Base-by-base conservation (phyloP, 2,888 invertebrate species). In the Pyrocoelia pectoralis region DNA sequence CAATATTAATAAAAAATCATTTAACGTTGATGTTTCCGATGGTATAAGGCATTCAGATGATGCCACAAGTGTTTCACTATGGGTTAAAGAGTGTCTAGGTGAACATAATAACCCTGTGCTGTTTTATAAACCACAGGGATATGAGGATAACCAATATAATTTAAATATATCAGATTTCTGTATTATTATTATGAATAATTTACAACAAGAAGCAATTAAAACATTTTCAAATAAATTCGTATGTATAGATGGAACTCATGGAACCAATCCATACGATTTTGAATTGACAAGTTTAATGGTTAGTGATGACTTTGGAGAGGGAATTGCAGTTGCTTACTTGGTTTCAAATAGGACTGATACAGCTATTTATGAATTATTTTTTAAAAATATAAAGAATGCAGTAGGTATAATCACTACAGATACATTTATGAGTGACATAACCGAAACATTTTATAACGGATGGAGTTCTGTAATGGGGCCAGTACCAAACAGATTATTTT, bases 351-450 rank as follows among this genome's bases (percentile, higher is more conserved):
- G 66, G 52, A 60, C 58, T 8, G 68, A 68, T 41, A 60, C 60
- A 8, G 29, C 24, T 33, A 50, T 57, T 15, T 33, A 61, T 19
- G 19, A 50, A 13, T 13, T 68, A 28, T 57, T 68, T 56, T 70
- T 66, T 63, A 9, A 12, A 4, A 9, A 19, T 15, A 49, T 66
- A 9, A 64, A 61, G 48, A 52, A 67, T 33, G 12, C 9, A 12
- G 40, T 49, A 28, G 68, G 66, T 15, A 33, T 8, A 24, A 43
- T 69, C 33, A 14, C 24, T 19, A 12, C 61, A 41, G 57, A 60
- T 18, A 50, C 66, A 9, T 69, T 73, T 50, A 68, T 73, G 72
- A 63, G 68, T 13, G 69, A 73, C 57, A 69, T 71, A 46, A 48
- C 64, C 4, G 51, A 61, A 18, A 18, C 18, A 33, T 72, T 48